phyloP scores from a whole-genome alignment of 2,113 vertebrate genomes.

The Oenanthe oenanthe region DNA sequence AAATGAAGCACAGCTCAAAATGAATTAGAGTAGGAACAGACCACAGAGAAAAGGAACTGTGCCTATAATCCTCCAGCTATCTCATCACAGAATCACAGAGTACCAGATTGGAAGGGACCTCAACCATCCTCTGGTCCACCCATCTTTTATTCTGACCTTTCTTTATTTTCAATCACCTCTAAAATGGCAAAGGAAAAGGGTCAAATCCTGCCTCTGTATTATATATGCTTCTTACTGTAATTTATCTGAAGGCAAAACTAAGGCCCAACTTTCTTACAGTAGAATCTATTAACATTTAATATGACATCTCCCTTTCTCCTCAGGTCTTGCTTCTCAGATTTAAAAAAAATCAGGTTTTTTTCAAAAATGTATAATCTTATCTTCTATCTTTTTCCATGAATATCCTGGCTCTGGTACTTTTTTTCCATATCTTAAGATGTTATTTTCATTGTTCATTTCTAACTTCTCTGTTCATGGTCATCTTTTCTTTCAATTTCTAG shows the following conservation, averaged over 20 bases:
- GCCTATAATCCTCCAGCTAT: neutral
- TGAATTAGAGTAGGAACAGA: neutral
- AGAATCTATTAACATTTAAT: neutral
- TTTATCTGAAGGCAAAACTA: neutral
- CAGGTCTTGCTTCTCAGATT: neutral
- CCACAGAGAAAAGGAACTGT: neutral
- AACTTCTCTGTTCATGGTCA: neutral
- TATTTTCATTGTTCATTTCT: neutral
- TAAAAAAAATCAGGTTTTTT: neutral
- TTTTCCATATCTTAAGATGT: neutral
- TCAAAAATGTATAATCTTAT: neutral
- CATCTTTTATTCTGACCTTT: neutral
- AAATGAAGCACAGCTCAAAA: slow-evolving; percentile 5
- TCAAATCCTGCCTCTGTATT: neutral
- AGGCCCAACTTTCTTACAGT: neutral
- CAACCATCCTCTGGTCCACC: neutral
- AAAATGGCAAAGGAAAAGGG: neutral
- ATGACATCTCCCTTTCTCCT: neutral
- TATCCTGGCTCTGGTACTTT: neutral
- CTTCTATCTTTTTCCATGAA: neutral
- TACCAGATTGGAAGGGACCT: neutral
- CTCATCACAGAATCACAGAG: neutral
- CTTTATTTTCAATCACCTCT: neutral
- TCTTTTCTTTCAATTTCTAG: neutral
- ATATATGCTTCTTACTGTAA: neutral